Evolutionary conservation across 1,140 invertebrate species (phyloP), one percentile per base, ranked within the genome.

Genomic region (Brachionus calyciflorus): DNA sequence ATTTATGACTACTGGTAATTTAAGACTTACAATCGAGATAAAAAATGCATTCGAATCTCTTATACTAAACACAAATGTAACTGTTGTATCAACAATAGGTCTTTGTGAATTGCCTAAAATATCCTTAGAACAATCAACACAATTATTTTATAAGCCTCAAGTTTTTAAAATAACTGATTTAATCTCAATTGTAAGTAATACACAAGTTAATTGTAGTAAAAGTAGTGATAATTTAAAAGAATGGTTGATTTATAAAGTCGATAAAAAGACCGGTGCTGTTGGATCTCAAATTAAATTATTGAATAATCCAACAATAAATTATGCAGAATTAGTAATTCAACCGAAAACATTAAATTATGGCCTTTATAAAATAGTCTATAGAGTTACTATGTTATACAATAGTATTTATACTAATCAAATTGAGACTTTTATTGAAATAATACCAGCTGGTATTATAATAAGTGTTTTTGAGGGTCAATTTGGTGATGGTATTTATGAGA

Each of bases 241-340:
- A 30, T 70, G 65, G 65, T 12, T 28, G 28, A 46, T 70, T 0
- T 70, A 70, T 17, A 30, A 19, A 70, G 48, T 70, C 28, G 48
- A 51, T 24, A 48, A 48, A 14, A 37, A 10, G 17, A 51, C 17
- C 10, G 65, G 65, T 17, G 14, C 7, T 12, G 41, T 49, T 49
- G 21, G 21, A 5, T 14, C 26, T n/a, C 3, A 12, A 24, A 17
- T 70, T 44, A 30, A 49, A 3, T 70, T 70, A 17, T 10, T 33
- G 3, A 26, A 51, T 28, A 70, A 70, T 40, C 65, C 65, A 33
- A 70, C 65, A 14, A 21, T 70, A 9, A 51, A 70, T n/a, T 70
- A 70, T 51, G 41, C 65, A 9, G 65, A 70, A 51, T 17, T 70
- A 19, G 65, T 70, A 21, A 70, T 70, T 48, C 44, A 70, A 24